phyloP scores from a whole-genome alignment of 2,113 vertebrate species.

The Centropristis striata region DNA sequence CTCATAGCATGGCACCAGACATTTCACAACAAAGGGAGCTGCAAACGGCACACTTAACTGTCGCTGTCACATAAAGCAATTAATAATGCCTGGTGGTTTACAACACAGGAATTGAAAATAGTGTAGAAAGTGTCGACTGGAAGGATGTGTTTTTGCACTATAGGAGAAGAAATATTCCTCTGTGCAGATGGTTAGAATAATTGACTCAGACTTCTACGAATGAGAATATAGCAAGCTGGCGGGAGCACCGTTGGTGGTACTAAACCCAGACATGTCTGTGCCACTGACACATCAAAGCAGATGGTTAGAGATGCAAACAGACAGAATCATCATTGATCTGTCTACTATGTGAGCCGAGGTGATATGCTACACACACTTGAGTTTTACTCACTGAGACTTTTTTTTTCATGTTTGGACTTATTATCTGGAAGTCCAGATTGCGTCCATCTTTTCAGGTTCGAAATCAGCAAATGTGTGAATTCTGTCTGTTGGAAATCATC shows the following conservation, averaged over 20 bases:
- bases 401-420: constrained; percentile 11
- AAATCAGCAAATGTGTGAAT: constrained; percentile 33
- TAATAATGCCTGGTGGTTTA: constrained; percentile 39
- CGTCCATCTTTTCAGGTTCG: background rate
- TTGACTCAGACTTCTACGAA: constrained; percentile 63
- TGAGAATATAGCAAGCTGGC: constrained; percentile 44
- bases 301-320: constrained; percentile 65
- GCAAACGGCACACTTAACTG: constrained; percentile 35
- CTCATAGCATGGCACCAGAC: constrained; percentile 17
- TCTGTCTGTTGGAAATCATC: constrained; percentile 23
- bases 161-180: constrained; percentile 52
- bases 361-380: constrained; percentile 16
- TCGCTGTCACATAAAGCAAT: constrained; percentile 29
- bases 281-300: constrained; percentile 64
- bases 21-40: constrained; percentile 45
- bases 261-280: constrained; percentile 59
- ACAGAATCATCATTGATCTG: constrained; percentile 44
- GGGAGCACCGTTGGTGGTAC: constrained; percentile 48
- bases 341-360: constrained; percentile 28
- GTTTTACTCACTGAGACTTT: constrained; percentile 20
- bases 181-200: constrained; percentile 74
- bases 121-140: constrained; percentile 19
- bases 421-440: constrained; percentile 2
- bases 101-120: constrained; percentile 19
- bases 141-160: constrained; percentile 33